Evolutionary conservation across 2,797 vertebrate species (phyloP).

Genomic region (Parotocinclus haroldoi): DNA sequence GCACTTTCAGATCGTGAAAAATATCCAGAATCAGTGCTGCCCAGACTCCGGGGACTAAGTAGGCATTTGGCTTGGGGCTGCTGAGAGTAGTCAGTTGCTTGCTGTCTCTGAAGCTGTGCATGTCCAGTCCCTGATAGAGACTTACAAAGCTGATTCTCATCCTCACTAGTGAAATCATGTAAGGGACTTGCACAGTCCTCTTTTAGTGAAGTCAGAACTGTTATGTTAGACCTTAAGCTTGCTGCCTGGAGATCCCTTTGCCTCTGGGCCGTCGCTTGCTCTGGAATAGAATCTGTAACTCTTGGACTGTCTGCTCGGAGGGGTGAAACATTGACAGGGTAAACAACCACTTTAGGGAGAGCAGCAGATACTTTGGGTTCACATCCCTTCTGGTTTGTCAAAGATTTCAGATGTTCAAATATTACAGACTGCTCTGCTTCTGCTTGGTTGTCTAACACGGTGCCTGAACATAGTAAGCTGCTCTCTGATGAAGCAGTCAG

Average conservation of each 20-base stretch:
- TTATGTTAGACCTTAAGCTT: conserved; percentile 66
- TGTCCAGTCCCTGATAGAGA: conserved; percentile 72
- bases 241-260: conserved; percentile 80
- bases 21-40: conserved; percentile 97
- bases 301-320: conserved; percentile 84
- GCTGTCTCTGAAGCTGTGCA: conserved; percentile 92
- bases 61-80: conserved; percentile 90
- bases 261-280: conserved; percentile 77
- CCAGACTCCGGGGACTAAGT: conserved; percentile 91
- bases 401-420: conserved; percentile 65
- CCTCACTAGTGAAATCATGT: conserved; percentile 66
- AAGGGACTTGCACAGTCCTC: conserved; percentile 75
- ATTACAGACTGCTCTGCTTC: conserved; percentile 58
- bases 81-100: conserved; percentile 91
- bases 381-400: conserved; percentile 60
- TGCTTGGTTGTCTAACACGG: conserved; percentile 63
- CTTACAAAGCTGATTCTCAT: conserved; percentile 80
- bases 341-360: conserved; percentile 92
- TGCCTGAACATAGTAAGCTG: conserved; percentile 67
- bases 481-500: conserved; percentile 70
- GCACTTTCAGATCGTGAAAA: conserved; percentile 97
- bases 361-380: conserved; percentile 78
- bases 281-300: conserved; percentile 75
- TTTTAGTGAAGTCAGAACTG: conserved; percentile 71
- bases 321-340: conserved; percentile 85